Evolutionary conservation across 1,140 invertebrate species (phyloP).

Genomic region (Drosophila bipectinata): DNA sequence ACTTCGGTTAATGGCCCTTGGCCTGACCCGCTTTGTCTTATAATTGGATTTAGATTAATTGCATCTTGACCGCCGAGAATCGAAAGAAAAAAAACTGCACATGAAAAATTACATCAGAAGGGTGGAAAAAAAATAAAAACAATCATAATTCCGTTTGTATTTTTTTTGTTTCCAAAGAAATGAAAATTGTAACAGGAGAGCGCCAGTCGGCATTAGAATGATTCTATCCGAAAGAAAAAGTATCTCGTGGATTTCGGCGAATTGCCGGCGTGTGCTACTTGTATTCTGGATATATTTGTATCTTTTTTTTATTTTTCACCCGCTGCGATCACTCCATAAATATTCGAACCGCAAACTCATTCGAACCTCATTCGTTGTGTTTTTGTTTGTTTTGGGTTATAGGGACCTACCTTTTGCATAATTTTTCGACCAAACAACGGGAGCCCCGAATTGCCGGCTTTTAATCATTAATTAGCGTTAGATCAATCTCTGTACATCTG

Average conservation of each 20-base stretch:
- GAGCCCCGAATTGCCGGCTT: conserved; percentile 16
- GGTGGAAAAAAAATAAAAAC: conserved; percentile 13
- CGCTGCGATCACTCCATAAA: conserved; percentile 55
- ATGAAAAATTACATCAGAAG: conserved; percentile 74
- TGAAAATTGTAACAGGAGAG: conserved; percentile 53
- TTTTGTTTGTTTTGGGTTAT: conserved; percentile 30
- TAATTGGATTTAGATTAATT: conserved; percentile 84
- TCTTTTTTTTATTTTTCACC: conserved; percentile 7
- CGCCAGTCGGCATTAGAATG: conserved; percentile 30
- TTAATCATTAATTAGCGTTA: conserved; percentile 76
- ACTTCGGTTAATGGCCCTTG: conserved; percentile 56
- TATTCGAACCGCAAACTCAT: conserved; percentile 72
- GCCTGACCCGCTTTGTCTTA: conserved; percentile 69
- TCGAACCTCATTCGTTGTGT: conserved; percentile 41
- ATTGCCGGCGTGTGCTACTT: conserved; percentile 64
- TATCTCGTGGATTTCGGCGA: conserved; percentile 58
- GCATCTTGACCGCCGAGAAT: conserved; percentile 53
- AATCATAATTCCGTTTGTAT: conserved; percentile 27
- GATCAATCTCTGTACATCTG: conserved; percentile 41
- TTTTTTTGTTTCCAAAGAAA: conserved; percentile 55
- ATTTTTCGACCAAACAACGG: conserved; percentile 42
- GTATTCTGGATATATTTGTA: conserved; percentile 3
- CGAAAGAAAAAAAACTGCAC: conserved; percentile 42
- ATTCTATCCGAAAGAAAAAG: conserved; percentile 6
- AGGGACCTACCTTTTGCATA: conserved; percentile 55